A percentile compares a stretch with the other conserved stretches of the same genome.
These are phyloP conservation scores for Hydraecia micacea DNA, from an alignment of 2,888 invertebrate species.

Conservation along the genomic window DNA sequence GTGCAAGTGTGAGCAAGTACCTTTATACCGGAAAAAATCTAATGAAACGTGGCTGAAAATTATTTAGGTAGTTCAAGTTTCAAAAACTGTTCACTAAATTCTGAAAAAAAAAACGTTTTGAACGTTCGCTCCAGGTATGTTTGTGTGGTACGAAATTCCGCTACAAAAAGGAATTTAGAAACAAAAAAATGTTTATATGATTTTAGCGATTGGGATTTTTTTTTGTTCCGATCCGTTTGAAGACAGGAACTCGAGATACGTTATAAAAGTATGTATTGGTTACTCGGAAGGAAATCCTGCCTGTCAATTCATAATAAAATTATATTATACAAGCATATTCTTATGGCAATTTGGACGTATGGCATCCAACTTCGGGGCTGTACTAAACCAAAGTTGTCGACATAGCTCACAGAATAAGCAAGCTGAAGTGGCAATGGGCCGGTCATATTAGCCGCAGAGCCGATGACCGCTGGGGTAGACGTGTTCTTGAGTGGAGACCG, in stretches of 20 bases:
- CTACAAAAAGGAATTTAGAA: not conserved
- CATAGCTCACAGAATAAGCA: no score
- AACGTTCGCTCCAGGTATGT: not conserved
- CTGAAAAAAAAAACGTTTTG: not conserved
- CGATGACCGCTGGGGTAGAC: no score
- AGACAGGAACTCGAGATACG: not conserved
- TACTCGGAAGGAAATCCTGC: not conserved
- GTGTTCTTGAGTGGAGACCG: no score
- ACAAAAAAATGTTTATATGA: not conserved
- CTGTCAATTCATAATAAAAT: no score
- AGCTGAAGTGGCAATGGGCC: no score
- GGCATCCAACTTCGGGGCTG: no score
- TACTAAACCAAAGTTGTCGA: no score
- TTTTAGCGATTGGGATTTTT: not conserved
- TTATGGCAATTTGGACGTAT: no score
- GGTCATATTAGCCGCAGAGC: no score
- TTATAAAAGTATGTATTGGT: not conserved
- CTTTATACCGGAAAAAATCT: not conserved
- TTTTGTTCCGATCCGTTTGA: not conserved
- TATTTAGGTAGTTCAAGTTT: not conserved
- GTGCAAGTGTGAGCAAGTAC: not conserved
- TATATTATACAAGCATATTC: no score
- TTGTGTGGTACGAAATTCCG: not conserved
- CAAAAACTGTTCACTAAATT: not conserved
- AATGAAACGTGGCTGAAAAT: not conserved